A percentile compares a stretch with the other conserved stretches of the same genome.
Conservation (phyloP, 2,113 vertebrate species). For the Okapia johnstoni region DNA sequence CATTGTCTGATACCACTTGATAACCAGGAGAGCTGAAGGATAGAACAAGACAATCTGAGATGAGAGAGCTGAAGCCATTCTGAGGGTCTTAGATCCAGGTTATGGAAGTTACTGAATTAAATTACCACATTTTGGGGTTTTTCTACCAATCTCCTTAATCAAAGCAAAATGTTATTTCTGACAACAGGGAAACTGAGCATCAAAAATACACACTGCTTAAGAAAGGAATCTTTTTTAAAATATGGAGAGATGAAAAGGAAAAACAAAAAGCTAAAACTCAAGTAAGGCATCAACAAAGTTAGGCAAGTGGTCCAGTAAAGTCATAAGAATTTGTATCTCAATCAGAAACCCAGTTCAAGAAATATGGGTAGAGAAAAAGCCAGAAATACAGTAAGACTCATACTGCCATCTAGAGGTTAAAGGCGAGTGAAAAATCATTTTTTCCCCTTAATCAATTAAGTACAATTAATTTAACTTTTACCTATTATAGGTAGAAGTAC, state of each 20-base stretch:
- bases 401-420: slow-evolving; percentile 81
- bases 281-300: neutral
- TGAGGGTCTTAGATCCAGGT: neutral
- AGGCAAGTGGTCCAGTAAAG: neutral
- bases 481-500: neutral
- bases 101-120: neutral
- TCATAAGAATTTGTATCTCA: neutral
- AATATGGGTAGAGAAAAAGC: neutral
- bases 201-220: slow-evolving; percentile 20
- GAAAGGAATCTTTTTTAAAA: neutral
- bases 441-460: neutral
- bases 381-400: slow-evolving; percentile 42
- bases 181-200: neutral
- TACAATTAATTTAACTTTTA: neutral
- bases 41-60: neutral
- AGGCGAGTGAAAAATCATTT: neutral
- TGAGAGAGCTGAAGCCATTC: neutral
- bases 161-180: slow-evolving; percentile 18
- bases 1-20: neutral
- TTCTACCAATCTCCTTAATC: neutral
- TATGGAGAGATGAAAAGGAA: neutral
- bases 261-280: neutral
- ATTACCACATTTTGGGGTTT: neutral
- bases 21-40: neutral
- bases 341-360: slow-evolving; percentile 27